Evolutionary conservation across 2,888 invertebrate genomes (phyloP), one percentile per base, ranked within the genome.

Genomic region (Mystacides longicornis): DNA sequence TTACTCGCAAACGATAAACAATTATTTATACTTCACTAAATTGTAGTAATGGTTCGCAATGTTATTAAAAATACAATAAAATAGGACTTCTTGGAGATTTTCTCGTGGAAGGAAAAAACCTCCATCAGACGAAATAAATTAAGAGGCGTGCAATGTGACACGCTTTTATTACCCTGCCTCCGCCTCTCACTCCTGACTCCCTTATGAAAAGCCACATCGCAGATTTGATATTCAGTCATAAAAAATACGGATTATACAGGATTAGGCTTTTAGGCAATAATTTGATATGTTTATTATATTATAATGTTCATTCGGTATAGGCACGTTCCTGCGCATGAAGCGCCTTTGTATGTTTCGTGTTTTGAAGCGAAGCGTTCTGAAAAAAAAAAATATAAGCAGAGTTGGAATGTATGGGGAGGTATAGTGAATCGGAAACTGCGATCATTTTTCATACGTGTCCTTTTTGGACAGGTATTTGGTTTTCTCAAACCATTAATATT

Each of bases 371-470:
- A n/a, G n/a, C n/a, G n/a, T n/a, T n/a, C n/a, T n/a, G n/a, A n/a
- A n/a, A n/a, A n/a, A n/a, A n/a, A n/a, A n/a, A n/a, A n/a, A n/a
- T n/a, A n/a, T n/a, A n/a, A n/a, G n/a, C n/a, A n/a, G n/a, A n/a
- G n/a, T n/a, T n/a, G n/a, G n/a, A n/a, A n/a, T n/a, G n/a, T n/a
- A n/a, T n/a, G n/a, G n/a, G n/a, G n/a, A n/a, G n/a, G n/a, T n/a
- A 14, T 16, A 21, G 27, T 42, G 23, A 46, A 33, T 46, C 54
- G 57, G 57, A 57, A 51, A 37, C 52, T 23, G 51, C 27, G 54
- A 57, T 54, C 57, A 57, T 57, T 57, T 46, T 54, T 57, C 57
- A 57, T 54, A 54, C 57, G 49, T 49, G 57, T 56, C 57, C 54
- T 37, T 46, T 50, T 51, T 47, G 49, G 57, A 47, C 57, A 51